These are phyloP conservation scores for Scomber scombrus DNA, from an alignment of 2,113 vertebrate species.

Conservation along the genomic window DNA sequence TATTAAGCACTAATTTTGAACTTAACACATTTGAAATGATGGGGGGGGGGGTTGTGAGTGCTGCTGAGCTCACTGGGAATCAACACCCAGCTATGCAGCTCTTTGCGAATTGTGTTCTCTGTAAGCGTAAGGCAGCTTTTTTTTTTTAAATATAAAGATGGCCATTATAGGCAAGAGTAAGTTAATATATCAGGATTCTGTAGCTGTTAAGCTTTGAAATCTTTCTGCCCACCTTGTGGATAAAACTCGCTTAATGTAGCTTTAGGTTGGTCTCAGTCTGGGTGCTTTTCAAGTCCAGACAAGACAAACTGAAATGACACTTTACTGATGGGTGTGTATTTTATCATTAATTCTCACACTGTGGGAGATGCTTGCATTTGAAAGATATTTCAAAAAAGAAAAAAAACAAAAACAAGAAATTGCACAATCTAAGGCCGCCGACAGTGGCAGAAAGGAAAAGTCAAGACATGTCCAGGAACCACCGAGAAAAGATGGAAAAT, in stretches of 20 bases:
- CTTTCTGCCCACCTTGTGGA: constrained; percentile 33
- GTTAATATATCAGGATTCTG: neutral
- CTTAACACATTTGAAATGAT: constrained; percentile 20
- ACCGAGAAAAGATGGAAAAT: constrained; percentile 66
- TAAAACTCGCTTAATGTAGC: constrained; percentile 16
- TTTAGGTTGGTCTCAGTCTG: constrained; percentile 32
- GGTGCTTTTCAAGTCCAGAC: neutral
- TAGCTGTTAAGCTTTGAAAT: constrained; percentile 3
- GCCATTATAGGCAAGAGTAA: constrained; percentile 13
- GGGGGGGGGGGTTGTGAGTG: neutral
- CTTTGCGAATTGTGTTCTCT: constrained; percentile 26
- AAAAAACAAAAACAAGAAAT: constrained; percentile 16
- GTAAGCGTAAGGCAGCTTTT: constrained; percentile 61
- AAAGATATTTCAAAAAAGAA: constrained; percentile 12
- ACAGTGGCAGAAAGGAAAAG: constrained; percentile 57
- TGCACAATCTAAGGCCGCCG: constrained; percentile 57
- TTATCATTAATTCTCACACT: constrained; percentile 32
- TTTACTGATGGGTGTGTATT: constrained; percentile 23
- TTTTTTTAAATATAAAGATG: constrained; percentile 1
- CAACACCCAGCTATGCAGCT: constrained; percentile 9
- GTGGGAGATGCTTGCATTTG: constrained; percentile 32
- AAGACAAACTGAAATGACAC: constrained; percentile 24
- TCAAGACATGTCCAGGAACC: constrained; percentile 62
- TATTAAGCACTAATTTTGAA: neutral
- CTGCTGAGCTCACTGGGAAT: neutral